phyloP scores from a whole-genome alignment of 2,113 vertebrate species.

The Brachypodius melanocephalos region DNA sequence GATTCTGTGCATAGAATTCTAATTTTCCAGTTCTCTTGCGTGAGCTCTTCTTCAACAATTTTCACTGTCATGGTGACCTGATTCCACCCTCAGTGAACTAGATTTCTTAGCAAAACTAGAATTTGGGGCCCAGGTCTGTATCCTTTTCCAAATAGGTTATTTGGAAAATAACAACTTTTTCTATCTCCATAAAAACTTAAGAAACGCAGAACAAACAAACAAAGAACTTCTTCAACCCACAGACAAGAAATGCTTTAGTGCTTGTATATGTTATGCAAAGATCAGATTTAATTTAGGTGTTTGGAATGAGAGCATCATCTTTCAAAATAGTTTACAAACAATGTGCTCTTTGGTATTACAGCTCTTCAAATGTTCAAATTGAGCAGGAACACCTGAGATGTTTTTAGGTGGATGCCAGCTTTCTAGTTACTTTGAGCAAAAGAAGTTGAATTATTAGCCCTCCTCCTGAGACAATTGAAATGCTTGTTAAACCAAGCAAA shows the following conservation, averaged over 20 bases:
- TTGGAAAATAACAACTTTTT: background rate
- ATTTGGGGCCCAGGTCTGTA: background rate
- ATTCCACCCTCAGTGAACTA: background rate
- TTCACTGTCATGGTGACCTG: background rate
- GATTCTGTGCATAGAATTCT: background rate
- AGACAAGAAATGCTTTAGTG: background rate
- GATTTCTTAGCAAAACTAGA: background rate
- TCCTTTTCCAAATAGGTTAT: background rate
- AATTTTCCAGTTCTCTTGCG: background rate
- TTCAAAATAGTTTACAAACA: background rate
- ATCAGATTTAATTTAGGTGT: background rate
- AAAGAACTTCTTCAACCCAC: background rate
- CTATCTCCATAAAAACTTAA: background rate
- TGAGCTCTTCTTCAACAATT: background rate
- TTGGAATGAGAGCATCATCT: background rate
- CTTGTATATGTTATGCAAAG: background rate
- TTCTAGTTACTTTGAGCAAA: background rate
- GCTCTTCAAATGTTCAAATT: background rate
- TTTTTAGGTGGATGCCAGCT: background rate
- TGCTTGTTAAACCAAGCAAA: background rate
- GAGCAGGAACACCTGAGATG: background rate
- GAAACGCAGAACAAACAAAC: background rate
- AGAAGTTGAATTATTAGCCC: background rate
- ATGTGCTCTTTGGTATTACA: background rate
- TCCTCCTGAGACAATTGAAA: background rate